Conservation (phyloP, 1,140 invertebrate genomes). For the Choristoneura fumiferana region DNA sequence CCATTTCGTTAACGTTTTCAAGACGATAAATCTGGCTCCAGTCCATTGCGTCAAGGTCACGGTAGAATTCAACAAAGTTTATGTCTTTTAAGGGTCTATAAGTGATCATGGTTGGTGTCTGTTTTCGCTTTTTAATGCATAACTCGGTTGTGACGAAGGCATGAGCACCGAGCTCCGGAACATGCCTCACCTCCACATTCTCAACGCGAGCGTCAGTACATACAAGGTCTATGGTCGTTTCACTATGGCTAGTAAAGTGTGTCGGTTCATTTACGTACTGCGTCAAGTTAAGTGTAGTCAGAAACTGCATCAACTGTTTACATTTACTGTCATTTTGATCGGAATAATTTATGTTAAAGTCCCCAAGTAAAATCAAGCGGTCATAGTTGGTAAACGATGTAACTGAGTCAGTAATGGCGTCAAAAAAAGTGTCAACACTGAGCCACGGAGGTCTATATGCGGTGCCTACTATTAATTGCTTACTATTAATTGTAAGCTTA, state of each 20-base stretch:
- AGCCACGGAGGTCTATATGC: constrained; percentile 4
- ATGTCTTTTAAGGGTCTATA: constrained; percentile 26
- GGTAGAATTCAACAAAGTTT: constrained; percentile 1
- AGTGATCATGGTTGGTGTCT: background rate
- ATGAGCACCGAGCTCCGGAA: background rate
- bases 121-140: constrained; percentile 20
- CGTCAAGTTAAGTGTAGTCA: background rate
- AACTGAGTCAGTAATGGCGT: background rate
- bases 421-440: constrained; percentile 11
- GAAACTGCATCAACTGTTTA: background rate
- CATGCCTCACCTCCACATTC: background rate
- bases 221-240: constrained; percentile 9
- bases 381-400: constrained; percentile 9
- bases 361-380: constrained; percentile 6
- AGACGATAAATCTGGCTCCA: too few relatives aligned
- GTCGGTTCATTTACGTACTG: constrained; percentile 1
- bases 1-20: too few relatives aligned
- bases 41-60: too few relatives aligned
- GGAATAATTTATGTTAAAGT: constrained; percentile 26
- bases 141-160: constrained; percentile 21
- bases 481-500: background rate
- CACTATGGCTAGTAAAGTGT: constrained; percentile 7
- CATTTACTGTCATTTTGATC: background rate
- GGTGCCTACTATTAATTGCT: background rate
- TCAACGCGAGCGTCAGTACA: constrained; percentile 5